phyloP scores from a whole-genome alignment of 2,113 vertebrate genomes.

The Patagioenas fasciata region DNA sequence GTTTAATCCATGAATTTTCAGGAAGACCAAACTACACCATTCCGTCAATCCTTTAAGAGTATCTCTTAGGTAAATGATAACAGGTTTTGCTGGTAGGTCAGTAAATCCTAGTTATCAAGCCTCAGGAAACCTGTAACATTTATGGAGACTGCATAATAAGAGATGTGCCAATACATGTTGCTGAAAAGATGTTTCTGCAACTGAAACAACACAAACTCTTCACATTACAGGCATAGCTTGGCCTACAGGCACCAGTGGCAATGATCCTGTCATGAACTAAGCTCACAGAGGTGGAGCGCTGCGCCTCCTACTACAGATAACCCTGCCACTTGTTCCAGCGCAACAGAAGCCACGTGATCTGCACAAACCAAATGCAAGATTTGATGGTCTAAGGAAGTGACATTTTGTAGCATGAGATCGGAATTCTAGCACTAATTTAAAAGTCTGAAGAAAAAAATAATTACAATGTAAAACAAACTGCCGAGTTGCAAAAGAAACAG shows the following conservation, averaged over 20 bases:
- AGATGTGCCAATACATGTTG: not conserved
- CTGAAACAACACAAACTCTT: not conserved
- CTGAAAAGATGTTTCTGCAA: not conserved
- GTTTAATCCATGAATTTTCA: slow-evolving; percentile 14
- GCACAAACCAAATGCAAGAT: not conserved
- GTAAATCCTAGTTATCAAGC: not conserved
- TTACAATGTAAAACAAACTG: not conserved
- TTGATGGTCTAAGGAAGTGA: not conserved
- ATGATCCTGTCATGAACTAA: not conserved
- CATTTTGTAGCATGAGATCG: not conserved
- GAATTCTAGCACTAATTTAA: not conserved
- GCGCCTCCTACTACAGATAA: not conserved
- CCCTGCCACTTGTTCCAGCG: not conserved
- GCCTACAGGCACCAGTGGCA: not conserved
- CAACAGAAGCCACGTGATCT: not conserved
- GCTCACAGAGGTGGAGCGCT: not conserved
- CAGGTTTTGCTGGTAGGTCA: not conserved
- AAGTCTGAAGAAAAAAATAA: not conserved
- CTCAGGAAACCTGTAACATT: not conserved
- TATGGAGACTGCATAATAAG: not conserved
- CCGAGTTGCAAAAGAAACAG: not conserved
- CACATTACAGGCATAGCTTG: not conserved
- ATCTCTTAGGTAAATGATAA: not conserved
- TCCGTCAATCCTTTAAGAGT: not conserved
- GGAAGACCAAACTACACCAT: slow-evolving; percentile 6